These are phyloP conservation scores for Parazoanthus swiftii DNA, from an alignment of 92 coral and sea anemone genomes.

Conservation along the genomic window DNA sequence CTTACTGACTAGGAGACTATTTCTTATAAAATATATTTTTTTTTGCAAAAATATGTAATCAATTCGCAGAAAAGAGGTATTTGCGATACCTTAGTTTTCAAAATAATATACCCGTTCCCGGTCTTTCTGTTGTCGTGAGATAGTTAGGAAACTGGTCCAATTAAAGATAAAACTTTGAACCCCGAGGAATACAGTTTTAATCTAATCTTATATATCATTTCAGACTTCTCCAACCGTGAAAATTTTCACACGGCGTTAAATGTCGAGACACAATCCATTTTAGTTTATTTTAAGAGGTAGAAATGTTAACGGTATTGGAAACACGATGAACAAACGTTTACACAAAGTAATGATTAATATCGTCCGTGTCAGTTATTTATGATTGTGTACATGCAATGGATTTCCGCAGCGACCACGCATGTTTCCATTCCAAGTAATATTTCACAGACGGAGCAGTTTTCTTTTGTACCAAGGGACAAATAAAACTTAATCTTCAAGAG, in stretches of 20 bases:
- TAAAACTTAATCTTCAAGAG: neutral
- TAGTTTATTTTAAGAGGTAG: neutral
- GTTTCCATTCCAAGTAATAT: neutral
- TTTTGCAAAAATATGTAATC: neutral
- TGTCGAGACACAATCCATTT: neutral
- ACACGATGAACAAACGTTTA: neutral
- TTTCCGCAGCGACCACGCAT: neutral
- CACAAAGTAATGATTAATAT: neutral
- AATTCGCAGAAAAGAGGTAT: neutral
- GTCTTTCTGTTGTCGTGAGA: too few relatives aligned
- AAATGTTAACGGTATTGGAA: too few relatives aligned
- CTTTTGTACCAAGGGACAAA: neutral
- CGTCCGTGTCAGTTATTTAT: too few relatives aligned
- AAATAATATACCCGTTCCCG: neutral
- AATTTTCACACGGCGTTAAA: constrained; percentile 25
- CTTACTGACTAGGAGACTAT: neutral
- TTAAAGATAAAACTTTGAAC: neutral
- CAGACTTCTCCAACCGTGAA: neutral
- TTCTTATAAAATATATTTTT: too few relatives aligned
- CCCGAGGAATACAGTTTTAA: neutral
- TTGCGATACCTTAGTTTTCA: neutral
- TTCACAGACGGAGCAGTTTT: neutral
- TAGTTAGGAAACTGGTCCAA: neutral
- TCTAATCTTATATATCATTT: neutral
- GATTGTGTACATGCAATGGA: neutral